Conservation (phyloP, 2,797 vertebrate genomes). For the Myiothlypis chrysogaster region DNA sequence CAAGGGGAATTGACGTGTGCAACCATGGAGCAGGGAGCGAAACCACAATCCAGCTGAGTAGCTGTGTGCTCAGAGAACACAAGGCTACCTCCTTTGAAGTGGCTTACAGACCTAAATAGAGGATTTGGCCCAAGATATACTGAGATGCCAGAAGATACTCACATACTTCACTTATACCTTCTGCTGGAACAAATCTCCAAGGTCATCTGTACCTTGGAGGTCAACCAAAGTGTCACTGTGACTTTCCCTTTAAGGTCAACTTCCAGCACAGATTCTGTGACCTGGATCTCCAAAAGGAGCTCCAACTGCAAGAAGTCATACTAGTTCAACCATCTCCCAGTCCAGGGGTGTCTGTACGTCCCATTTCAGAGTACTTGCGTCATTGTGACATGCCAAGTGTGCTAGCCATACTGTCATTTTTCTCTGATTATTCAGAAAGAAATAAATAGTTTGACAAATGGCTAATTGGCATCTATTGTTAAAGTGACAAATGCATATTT, state of each 20-base stretch:
- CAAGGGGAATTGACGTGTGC: neutral
- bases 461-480: neutral
- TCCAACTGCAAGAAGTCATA: neutral
- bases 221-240: neutral
- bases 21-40: neutral
- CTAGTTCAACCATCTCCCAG: neutral
- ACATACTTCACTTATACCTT: fast-evolving
- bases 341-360: neutral
- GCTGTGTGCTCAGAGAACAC: fast-evolving
- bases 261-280: neutral
- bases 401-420: neutral
- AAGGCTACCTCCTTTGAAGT: neutral
- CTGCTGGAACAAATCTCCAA: neutral
- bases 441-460: neutral
- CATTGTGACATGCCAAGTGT: fast-evolving
- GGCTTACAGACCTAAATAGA: fast-evolving
- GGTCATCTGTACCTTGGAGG: neutral
- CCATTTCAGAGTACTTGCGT: neutral
- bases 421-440: neutral
- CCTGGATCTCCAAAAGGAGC: neutral
- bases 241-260: neutral
- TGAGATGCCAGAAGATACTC: neutral
- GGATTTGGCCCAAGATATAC: neutral
- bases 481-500: neutral
- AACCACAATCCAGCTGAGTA: neutral